Percentiles rank a stretch among this genome's conserved stretches.
These are phyloP conservation scores for Leucoraja ocellata DNA, from an alignment of 2,797 vertebrate genomes.

Conservation along the genomic window DNA sequence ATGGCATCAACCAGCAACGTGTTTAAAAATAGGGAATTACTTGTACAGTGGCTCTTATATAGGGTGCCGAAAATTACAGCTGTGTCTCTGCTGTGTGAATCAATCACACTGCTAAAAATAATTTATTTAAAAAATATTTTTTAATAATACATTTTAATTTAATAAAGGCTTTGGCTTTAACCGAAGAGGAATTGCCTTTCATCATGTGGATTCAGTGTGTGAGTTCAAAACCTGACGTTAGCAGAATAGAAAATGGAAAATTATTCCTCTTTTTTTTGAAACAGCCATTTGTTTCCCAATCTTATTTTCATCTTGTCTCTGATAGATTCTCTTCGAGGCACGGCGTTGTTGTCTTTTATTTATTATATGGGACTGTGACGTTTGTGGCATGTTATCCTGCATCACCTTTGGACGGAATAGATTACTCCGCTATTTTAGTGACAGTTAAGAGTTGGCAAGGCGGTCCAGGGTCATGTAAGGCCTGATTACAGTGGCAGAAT, in stretches of 20 bases:
- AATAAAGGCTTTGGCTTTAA: not conserved
- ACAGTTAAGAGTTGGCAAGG: too few relatives aligned
- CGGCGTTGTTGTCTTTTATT: too few relatives aligned
- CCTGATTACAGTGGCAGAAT: too few relatives aligned
- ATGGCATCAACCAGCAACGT: not conserved
- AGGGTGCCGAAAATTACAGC: not conserved
- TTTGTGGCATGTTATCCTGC: too few relatives aligned
- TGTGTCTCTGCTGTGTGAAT: not conserved
- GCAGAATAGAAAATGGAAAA: not conserved
- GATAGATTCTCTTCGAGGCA: not conserved
- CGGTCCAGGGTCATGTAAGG: too few relatives aligned
- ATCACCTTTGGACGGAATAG: too few relatives aligned
- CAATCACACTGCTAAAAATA: not conserved
- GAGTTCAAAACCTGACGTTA: not conserved
- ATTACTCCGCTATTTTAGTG: too few relatives aligned
- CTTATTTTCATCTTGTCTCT: not conserved
- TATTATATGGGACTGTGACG: too few relatives aligned
- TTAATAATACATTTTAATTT: not conserved
- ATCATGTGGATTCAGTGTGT: not conserved
- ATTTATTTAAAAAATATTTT: not conserved
- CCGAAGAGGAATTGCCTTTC: not conserved
- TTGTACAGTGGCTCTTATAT: not conserved
- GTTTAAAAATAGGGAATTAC: not conserved
- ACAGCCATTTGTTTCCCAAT: not conserved
- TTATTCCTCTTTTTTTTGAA: not conserved